Percentiles rank a stretch among this genome's conserved stretches.
phyloP scores from a whole-genome alignment of 2,888 invertebrate genomes.

The Epirrita christyi region DNA sequence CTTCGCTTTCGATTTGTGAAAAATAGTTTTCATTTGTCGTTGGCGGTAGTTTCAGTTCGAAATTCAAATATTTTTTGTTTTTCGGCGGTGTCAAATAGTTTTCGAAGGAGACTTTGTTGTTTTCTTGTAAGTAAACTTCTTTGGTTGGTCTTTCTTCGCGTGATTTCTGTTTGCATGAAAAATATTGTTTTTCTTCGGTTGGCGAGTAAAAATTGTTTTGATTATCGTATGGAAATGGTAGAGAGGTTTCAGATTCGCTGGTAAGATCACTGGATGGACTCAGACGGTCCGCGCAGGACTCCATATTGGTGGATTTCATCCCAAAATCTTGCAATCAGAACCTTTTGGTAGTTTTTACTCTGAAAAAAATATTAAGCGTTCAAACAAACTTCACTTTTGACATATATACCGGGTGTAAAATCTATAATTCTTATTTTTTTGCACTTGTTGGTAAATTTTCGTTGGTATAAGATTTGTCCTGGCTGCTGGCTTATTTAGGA shows the following conservation, averaged over 20 bases:
- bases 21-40: slow-evolving; percentile 71
- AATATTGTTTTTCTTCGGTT: slow-evolving; percentile 69
- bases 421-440: too few species aligned
- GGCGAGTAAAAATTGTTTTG: slow-evolving; percentile 69
- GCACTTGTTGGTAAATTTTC: too few species aligned
- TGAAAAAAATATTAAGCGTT: too few species aligned
- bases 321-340: slow-evolving; percentile 38
- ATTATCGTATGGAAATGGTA: slow-evolving; percentile 74
- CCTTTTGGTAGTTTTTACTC: too few species aligned
- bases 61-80: slow-evolving; percentile 76
- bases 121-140: slow-evolving; percentile 70
- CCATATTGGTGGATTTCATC: slow-evolving; percentile 82
- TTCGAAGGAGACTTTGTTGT: slow-evolving; percentile 69
- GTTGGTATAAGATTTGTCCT: too few species aligned
- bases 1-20: slow-evolving; percentile 70
- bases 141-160: slow-evolving; percentile 64
- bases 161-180: slow-evolving; percentile 69
- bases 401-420: too few species aligned
- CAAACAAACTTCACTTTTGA: too few species aligned
- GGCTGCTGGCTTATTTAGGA: too few species aligned
- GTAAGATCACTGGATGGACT: slow-evolving; percentile 77
- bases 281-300: slow-evolving; percentile 73
- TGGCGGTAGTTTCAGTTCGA: slow-evolving; percentile 76
- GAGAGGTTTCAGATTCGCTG: slow-evolving; percentile 76
- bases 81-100: slow-evolving; percentile 67